Conservation (phyloP, 92 coral and sea anemone species). For the Metridium senile region DNA sequence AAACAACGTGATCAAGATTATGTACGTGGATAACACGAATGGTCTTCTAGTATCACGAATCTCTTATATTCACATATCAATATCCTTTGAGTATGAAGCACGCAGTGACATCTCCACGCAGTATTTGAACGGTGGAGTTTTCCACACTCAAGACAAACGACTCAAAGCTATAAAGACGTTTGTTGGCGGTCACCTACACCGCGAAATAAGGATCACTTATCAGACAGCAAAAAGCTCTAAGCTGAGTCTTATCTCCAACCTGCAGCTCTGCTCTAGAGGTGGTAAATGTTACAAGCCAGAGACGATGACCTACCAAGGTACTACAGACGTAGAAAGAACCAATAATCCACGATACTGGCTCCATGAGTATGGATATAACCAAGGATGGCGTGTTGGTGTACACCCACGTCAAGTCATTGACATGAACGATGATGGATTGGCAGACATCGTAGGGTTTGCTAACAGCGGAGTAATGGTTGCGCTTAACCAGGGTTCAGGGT, state of each 20-base stretch:
- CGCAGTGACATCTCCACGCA: conserved; percentile 29
- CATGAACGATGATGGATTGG: conserved; percentile 39
- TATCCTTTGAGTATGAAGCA: conserved; percentile 33
- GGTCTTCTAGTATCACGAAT: conserved; percentile 25
- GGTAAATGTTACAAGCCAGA: conserved; percentile 36
- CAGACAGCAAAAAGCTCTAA: conserved; percentile 16
- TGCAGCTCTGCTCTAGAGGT: conserved; percentile 33
- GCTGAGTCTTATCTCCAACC: conserved; percentile 12
- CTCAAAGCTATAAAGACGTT: conserved; percentile 25
- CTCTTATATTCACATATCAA: conserved; percentile 14
- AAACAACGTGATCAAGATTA: conserved; percentile 23
- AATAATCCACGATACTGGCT: conserved; percentile 33
- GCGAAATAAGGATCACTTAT: conserved; percentile 24
- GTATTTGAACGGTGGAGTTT: conserved; percentile 40
- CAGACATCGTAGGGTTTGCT: conserved; percentile 38
- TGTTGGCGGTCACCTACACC: conserved; percentile 25
- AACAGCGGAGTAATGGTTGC: conserved; percentile 38
- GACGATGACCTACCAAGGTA: conserved; percentile 25
- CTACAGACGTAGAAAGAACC: conserved; percentile 24
- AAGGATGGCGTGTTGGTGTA: conserved; percentile 28
- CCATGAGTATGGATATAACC: conserved; percentile 9
- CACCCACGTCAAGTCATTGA: conserved; percentile 33
- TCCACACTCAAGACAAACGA: conserved; percentile 29
- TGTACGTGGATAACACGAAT: conserved; percentile 30
- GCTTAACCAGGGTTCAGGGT: conserved; percentile 19